Base-by-base conservation (phyloP, 2,113 vertebrate genomes). In the Atrichornis clamosus region DNA sequence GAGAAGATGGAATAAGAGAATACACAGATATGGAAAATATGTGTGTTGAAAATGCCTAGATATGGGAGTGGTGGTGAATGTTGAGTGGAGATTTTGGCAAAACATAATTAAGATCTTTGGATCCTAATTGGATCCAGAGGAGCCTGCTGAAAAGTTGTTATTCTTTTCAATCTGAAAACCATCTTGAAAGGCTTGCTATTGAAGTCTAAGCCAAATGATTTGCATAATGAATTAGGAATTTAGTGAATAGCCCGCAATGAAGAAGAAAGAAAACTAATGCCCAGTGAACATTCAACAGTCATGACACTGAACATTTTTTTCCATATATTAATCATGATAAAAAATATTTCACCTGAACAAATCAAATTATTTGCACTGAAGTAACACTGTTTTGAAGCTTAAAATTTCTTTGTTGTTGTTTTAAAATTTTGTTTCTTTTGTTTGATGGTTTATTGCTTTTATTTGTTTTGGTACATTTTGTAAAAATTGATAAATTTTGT, bases 191-290 rank as follows among this genome's bases (percentile, higher is more conserved):
- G 2, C 5, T 78, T 60, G 2, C 3, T 81, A 8, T n/a, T 4
- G 1, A 23, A 69, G 9, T 15, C 18, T 65, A 67, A 79, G 5
- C 1, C 19, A 0, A 39, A 8, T 7, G 2, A 6, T 87, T 63
- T 41, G 3, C 33, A n/a, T 35, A 72, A 37, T 46, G 24, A 65
- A 64, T n/a, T 8, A 50, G 2, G 9, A 27, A 79, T 83, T 60
- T 42, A 60, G 9, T 42, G 9, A 60, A 53, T 30, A 44, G 2
- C 2, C 15, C 15, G 39, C 5, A 63, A 15, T 33, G 30, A 62
- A 73, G 32, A 70, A 10, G 16, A 9, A 64, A 88, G 17, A 64
- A 64, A 55, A 21, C 0, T 60, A 19, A 79, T 20, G 13, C 8
- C 21, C 12, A n/a, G 4, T 56, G 13, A 52, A 1, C 15, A 62